Percentiles rank a stretch among this genome's conserved stretches.
Evolutionary conservation across 2,888 invertebrate genomes (phyloP).

Genomic region (Agonopterix arenella): DNA sequence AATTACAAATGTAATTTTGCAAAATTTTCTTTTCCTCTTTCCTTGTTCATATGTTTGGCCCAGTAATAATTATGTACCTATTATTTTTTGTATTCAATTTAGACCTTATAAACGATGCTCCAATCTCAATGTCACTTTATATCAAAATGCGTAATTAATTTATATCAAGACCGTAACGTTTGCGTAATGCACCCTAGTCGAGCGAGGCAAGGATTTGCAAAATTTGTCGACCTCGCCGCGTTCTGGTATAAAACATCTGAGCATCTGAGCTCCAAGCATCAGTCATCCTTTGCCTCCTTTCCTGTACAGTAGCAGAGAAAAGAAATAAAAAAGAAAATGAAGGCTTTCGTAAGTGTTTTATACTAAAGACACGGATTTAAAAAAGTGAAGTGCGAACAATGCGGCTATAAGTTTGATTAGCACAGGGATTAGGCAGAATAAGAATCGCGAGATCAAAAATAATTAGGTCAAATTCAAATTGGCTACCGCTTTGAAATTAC

Average conservation of each 20-base stretch:
- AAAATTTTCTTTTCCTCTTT: too few relatives aligned
- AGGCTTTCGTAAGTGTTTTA: slow-evolving; percentile 30
- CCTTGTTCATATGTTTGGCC: too few relatives aligned
- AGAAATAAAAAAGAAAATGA: slow-evolving; percentile 23
- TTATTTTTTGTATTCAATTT: too few relatives aligned
- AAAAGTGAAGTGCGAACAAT: too few relatives aligned
- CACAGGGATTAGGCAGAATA: too few relatives aligned
- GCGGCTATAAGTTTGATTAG: too few relatives aligned
- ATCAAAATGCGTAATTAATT: slow-evolving; percentile 10
- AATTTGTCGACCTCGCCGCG: slow-evolving; percentile 17
- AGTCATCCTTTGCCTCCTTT: slow-evolving; percentile 14
- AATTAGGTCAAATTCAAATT: too few relatives aligned
- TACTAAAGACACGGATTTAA: too few relatives aligned
- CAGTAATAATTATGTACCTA: too few relatives aligned
- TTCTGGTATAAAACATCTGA: slow-evolving; percentile 19
- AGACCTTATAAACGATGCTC: background rate
- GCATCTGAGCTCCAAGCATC: slow-evolving; percentile 11
- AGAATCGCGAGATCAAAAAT: too few relatives aligned
- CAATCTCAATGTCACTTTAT: background rate
- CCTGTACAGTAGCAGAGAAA: slow-evolving; percentile 3
- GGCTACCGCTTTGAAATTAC: too few relatives aligned
- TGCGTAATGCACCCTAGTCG: slow-evolving; percentile 17
- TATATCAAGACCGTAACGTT: slow-evolving; percentile 12
- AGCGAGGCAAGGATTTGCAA: slow-evolving; percentile 16
- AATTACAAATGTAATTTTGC: too few relatives aligned